Evolutionary conservation across 1,140 invertebrate species (phyloP).

Genomic region (Dreissena rostriformis): DNA sequence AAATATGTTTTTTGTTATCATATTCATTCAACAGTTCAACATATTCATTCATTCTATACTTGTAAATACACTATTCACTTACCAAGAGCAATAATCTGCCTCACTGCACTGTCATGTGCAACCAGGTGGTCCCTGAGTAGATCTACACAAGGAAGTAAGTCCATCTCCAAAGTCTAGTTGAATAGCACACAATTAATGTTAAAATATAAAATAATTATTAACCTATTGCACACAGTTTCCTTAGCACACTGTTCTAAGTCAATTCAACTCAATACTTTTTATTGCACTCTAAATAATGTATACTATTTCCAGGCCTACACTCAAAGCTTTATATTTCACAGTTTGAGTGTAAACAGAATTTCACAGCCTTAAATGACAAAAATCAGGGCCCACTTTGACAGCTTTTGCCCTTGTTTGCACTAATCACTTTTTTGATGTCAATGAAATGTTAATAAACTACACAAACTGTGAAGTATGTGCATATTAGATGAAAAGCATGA

Average conservation of each 20-base stretch:
- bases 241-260: no score
- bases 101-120: constrained; percentile 42
- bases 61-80: background rate
- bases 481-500: constrained; percentile 21
- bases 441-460: constrained; percentile 24
- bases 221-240: no score
- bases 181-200: no score
- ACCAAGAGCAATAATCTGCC: constrained; percentile 45
- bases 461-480: constrained; percentile 26
- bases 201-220: no score
- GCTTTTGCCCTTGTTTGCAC: background rate
- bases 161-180: background rate
- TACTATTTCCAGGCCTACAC: no score
- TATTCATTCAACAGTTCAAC: no score
- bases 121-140: constrained; percentile 39
- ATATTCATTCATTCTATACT: background rate
- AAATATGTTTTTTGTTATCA: no score
- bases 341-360: no score
- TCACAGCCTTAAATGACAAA: no score
- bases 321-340: no score
- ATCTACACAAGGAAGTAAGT: constrained; percentile 42
- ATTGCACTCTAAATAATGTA: no score
- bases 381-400: background rate
- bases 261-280: no score
- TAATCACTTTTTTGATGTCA: constrained; percentile 9